Conservation (phyloP, 2,797 vertebrate genomes). For the Gambelia wislizenii region DNA sequence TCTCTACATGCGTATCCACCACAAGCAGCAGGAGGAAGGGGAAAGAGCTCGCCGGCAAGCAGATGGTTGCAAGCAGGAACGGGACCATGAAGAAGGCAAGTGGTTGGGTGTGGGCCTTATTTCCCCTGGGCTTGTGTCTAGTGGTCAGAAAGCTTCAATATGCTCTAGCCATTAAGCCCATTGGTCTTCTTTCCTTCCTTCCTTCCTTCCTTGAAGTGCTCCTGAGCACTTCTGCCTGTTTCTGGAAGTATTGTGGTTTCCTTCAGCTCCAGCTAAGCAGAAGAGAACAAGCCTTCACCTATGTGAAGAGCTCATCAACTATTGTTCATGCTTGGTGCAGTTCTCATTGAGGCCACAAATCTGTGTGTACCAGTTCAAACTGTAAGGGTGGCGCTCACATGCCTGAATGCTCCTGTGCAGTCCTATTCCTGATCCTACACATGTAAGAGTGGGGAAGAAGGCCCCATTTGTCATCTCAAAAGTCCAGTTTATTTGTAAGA, state of each 20-base stretch:
- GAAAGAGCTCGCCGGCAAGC: constrained; percentile 89
- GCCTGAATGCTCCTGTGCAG: too few species aligned
- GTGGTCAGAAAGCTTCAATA: neutral
- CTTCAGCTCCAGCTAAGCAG: neutral
- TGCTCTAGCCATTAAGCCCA: neutral
- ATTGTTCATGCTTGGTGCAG: too few species aligned
- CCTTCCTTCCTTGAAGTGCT: neutral
- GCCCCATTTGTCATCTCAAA: neutral
- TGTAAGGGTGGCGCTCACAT: neutral
- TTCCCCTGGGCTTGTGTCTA: too few species aligned
- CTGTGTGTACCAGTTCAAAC: neutral
- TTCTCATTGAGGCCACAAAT: neutral
- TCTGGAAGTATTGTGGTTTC: neutral
- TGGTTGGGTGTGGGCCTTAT: neutral
- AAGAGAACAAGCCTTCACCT: too few species aligned
- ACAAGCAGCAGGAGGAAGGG: constrained; percentile 96
- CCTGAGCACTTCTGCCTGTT: too few species aligned
- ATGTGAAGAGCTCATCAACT: too few species aligned
- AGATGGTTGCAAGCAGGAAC: constrained; percentile 83
- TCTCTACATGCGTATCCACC: constrained; percentile 94
- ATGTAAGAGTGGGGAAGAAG: too few species aligned
- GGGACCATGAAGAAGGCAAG: constrained; percentile 87
- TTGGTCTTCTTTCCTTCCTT: too few species aligned
- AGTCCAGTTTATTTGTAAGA: neutral
- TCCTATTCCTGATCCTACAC: too few species aligned